Evolutionary conservation across 2,888 invertebrate genomes (phyloP).

Genomic region (Lepidochrysops patricia): DNA sequence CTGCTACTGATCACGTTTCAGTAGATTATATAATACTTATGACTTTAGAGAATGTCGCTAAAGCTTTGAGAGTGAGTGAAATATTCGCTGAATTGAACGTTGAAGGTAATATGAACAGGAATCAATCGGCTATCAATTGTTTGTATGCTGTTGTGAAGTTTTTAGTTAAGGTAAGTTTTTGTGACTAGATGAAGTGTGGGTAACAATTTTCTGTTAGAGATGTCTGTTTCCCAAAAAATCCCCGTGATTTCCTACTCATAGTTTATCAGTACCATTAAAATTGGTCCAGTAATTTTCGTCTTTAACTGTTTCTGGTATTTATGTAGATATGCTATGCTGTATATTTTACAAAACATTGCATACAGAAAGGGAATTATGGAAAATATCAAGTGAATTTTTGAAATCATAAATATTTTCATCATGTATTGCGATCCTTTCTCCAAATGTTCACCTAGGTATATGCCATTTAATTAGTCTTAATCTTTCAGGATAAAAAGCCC

Average conservation of each 20-base stretch:
- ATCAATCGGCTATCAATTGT: conserved; percentile 65
- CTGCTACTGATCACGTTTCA: conserved; percentile 46
- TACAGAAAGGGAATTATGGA: too few relatives aligned
- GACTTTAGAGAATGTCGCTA: conserved; percentile 53
- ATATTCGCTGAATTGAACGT: conserved; percentile 61
- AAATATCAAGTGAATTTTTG: too few relatives aligned
- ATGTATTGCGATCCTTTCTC: neutral
- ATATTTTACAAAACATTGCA: too few relatives aligned
- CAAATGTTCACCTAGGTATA: too few relatives aligned
- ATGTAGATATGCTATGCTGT: too few relatives aligned
- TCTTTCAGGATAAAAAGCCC: conserved; percentile 56
- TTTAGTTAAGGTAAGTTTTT: conserved; percentile 53
- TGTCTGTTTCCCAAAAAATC: too few relatives aligned
- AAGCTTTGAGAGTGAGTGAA: conserved; percentile 49
- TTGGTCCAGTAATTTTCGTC: neutral
- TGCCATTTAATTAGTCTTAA: neutral
- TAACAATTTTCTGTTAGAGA: too few relatives aligned
- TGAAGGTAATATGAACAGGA: conserved; percentile 55
- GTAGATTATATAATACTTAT: conserved; percentile 54
- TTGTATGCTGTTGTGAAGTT: conserved; percentile 63
- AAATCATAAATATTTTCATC: neutral
- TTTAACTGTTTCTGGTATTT: too few relatives aligned
- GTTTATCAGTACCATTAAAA: too few relatives aligned
- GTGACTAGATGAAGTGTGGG: too few relatives aligned
- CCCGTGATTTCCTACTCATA: too few relatives aligned